A percentile compares a stretch with the other conserved stretches of the same genome.
phyloP scores from a whole-genome alignment of 2,113 vertebrate species.

The Platysternon megacephalum region DNA sequence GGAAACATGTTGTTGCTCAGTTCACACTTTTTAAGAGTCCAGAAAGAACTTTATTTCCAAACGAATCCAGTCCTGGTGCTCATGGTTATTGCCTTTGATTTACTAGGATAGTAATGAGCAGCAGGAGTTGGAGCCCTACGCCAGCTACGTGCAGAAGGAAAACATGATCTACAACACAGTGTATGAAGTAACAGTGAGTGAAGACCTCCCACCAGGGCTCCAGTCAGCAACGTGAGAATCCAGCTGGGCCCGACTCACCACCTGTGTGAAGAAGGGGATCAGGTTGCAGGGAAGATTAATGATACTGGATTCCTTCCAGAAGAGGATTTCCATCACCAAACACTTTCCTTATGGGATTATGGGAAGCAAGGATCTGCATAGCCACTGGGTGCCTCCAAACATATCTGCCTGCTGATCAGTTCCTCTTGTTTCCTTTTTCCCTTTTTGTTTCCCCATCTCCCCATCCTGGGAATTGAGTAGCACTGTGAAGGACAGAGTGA shows the following conservation, averaged over 20 bases:
- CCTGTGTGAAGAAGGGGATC: not conserved
- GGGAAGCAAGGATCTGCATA: not conserved
- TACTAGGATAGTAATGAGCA: constrained; percentile 48
- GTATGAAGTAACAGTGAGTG: constrained; percentile 38
- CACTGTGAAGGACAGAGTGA: not conserved
- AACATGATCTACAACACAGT: constrained; percentile 68
- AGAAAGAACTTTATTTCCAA: not conserved
- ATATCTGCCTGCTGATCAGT: not conserved
- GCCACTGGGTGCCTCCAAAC: not conserved
- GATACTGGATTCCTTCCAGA: not conserved
- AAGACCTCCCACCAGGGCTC: constrained; percentile 21
- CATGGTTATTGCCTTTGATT: constrained; percentile 49
- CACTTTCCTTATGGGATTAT: not conserved
- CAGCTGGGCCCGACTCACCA: not conserved
- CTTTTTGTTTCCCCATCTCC: not conserved
- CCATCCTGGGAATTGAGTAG: not conserved
- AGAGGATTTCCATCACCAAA: not conserved
- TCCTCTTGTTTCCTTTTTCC: not conserved
- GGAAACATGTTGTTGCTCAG: not conserved
- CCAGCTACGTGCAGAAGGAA: constrained; percentile 72
- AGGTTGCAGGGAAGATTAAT: not conserved
- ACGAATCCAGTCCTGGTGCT: not conserved
- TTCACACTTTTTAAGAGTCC: not conserved
- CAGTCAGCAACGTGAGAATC: not conserved
- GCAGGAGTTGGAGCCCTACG: constrained; percentile 70